Evolutionary conservation across 2,113 vertebrate genomes (phyloP), one percentile per base, ranked within the genome.

Genomic region (Actenoides lindsayi): DNA sequence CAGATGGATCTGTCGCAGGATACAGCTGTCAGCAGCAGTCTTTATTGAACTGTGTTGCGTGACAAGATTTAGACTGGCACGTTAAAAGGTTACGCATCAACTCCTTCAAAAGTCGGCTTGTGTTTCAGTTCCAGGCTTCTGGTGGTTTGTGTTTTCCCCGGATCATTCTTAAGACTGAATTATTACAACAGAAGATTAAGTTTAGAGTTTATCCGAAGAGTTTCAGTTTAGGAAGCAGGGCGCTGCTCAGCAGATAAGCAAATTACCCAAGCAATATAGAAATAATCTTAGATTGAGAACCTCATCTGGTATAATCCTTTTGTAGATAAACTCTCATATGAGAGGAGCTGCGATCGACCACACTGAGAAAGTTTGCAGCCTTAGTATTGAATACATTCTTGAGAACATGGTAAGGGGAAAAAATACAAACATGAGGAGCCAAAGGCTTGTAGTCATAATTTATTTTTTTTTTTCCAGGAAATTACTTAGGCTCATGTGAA

Each of bases 401-500:
- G 37, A 94, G 87, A 77, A 28, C 0, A 2, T 37, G 59, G 60
- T 77, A 68, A 51, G 39, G 92, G 78, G 74, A 84, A 87, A 93
- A 53, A 95, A 19, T 14, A 16, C 10, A 53, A 57, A 12, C 21
- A 8, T 1, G 14, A 77, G 77, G 81, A 90, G 64, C 64, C 62
- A 79, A 69, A 86, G 83, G 44, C 23, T 31, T 42, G 69, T 16
- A 56, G 68, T 25, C 15, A 2, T 42, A 16, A 42, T 42, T 42
- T 75, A 46, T 42, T 42, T 57, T n/a, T 56, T 56, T 42, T 90
- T 94, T 94, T 86, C 80, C 91, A 92, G 89, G 71, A 94, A 92
- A 83, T 83, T 60, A 64, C 75, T 74, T 46, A 23, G 94, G 64
- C 60, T 74, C 39, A 46, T 62, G 35, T 92, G 83, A 92, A 96